Evolutionary conservation across 2,888 invertebrate species (phyloP), one percentile per base, ranked within the genome.

Genomic region (Helleia helle): DNA sequence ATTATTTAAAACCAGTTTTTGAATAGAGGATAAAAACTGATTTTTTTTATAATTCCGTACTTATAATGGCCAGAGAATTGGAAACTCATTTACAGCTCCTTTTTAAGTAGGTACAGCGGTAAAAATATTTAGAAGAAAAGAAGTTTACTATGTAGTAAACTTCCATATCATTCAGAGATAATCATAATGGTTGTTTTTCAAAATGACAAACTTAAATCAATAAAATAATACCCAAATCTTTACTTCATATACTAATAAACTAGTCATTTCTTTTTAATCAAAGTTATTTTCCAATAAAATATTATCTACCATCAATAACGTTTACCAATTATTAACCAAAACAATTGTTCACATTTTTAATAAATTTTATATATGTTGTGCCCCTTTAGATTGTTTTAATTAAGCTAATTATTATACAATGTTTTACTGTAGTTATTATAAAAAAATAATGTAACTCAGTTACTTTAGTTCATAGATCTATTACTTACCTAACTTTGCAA

Each of bases 321-420:
- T 50, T 54, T 56, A 58, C 61, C 61, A 59, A 59, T 49, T 69
- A 74, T 69, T 79, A 77, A 80, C 83, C 81, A 83, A 83, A 81
- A 68, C 58, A 49, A 22, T 22, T 81, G 80, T 81, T 81, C 71
- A 71, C 65, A 64, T 66, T 65, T 64, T 79, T 76, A 75, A 76
- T 65, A 79, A 80, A 83, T 80, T 83, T 77, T 83, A 81, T 31
- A 80, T 65, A 68, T 58, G 79, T 81, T 81, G 75, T 77, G 66
- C 66, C 68, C 58, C 42, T 65, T 38, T 72, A 69, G 60, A 64
- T 67, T 74, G 69, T 73, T 75, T 73, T 68, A 25, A 36, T 36
- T 25, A 34, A 31, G 31, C 24, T 40, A 40, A 39, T n/a, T 28
- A 39, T 29, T 40, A 25, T 40, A 40, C 31, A 24, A 40, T 15